Percentiles rank a stretch among this genome's conserved stretches.
These are phyloP conservation scores for Eubucco bourcierii DNA, from an alignment of 2,113 vertebrate genomes.

Conservation along the genomic window DNA sequence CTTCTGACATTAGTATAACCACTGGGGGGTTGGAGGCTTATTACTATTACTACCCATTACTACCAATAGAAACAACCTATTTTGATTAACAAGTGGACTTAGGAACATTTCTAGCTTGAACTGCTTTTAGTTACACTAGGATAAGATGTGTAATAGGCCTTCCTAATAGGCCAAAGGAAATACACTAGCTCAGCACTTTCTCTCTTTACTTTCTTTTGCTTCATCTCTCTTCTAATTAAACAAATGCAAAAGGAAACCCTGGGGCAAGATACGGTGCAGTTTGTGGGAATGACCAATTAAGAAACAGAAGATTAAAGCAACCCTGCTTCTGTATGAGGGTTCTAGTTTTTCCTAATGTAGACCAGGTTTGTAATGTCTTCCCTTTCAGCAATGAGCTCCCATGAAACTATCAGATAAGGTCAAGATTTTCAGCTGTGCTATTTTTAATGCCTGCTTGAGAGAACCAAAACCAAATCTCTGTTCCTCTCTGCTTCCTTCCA, in stretches of 20 bases:
- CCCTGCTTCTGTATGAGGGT: not conserved
- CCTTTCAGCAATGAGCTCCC: not conserved
- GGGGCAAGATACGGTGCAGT: not conserved
- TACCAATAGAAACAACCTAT: not conserved
- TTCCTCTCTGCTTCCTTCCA: not conserved
- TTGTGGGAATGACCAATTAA: not conserved
- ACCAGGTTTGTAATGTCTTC: rapidly evolving
- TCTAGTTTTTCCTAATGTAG: not conserved
- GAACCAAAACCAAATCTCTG: not conserved
- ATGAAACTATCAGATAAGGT: not conserved
- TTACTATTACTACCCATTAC: not conserved
- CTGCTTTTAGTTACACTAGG: not conserved
- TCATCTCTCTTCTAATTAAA: not conserved
- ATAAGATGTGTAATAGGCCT: not conserved
- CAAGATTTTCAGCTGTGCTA: not conserved
- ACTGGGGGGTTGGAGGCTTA: not conserved
- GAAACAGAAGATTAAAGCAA: not conserved
- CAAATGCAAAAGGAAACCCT: not conserved
- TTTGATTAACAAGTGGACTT: not conserved
- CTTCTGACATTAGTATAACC: not conserved
- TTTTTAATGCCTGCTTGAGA: not conserved
- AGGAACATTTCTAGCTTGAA: not conserved
- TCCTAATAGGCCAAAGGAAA: not conserved
- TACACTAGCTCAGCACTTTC: not conserved
- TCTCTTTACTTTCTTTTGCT: not conserved